Base-by-base conservation (phyloP, 2,113 vertebrate genomes). In the Hipposideros armiger region DNA sequence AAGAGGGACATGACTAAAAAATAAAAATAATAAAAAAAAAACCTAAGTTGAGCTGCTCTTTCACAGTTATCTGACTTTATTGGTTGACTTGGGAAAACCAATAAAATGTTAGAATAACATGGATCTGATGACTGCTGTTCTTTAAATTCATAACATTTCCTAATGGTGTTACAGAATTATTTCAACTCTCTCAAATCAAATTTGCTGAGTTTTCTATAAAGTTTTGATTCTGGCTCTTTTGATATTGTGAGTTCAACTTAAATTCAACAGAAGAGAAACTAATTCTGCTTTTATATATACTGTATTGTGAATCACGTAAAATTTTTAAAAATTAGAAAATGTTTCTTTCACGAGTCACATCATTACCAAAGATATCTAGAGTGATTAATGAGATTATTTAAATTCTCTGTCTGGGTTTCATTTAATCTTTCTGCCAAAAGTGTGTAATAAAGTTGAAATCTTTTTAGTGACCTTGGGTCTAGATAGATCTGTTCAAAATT, bases 231-330 rank as follows among this genome's bases (percentile, higher is more conserved):
- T 70, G 30, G 89, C 14, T 54, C 15, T 66, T 95, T 94, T 81
- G 32, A 74, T 77, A 80, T 15, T 83, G 17, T 77, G 11, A 69
- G 90, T 89, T 89, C 19, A 84, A 54, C 81, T 91, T 74, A 45
- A 77, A 94, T 94, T 91, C 16, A 76, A 84, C 2, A 85, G 22
- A 96, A 90, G 13, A 72, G 4, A 90, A 95, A 95, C 11, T 81
- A 66, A 82, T 50, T 74, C 67, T 85, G 4, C 11, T 76, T 90
- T 58, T 84, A 87, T 93, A 58, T 64, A 52, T 60, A 28, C 16
- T 84, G 7, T 28, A 64, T 45, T 58, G 2, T 81, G 67, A 97
- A 84, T 36, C 30, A 95, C 36, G 26, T 40, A 81, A 83, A 72
- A 20, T 66, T 8, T 93, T 92, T 86, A 76, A 80, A 90, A 94